Evolutionary conservation across 2,888 invertebrate genomes (phyloP).

Genomic region (Rhimphoctona megacephalus): DNA sequence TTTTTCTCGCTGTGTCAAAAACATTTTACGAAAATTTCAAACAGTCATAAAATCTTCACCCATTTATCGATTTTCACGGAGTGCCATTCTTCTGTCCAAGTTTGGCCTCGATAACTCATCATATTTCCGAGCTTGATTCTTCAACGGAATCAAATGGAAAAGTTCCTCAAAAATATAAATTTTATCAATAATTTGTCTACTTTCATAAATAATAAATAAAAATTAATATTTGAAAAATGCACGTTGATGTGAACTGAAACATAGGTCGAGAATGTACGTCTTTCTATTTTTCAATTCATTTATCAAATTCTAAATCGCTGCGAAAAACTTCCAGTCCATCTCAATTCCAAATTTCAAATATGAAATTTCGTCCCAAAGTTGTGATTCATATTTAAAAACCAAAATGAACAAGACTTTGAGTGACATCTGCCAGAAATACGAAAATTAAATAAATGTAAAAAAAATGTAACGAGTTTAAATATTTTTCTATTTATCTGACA

Average conservation of each 20-base stretch:
- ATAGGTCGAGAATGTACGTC: background rate
- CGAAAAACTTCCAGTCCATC: background rate
- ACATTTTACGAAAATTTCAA: background rate
- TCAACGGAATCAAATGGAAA: background rate
- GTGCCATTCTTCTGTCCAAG: background rate
- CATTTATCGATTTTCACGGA: background rate
- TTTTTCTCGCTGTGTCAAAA: background rate
- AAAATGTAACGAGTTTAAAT: background rate
- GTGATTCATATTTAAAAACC: background rate
- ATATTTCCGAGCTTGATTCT: background rate
- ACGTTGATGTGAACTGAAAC: background rate
- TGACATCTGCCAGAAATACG: background rate
- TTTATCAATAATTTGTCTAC: background rate
- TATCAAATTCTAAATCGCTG: background rate
- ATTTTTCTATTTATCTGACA: background rate
- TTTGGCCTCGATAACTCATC: conserved; percentile 2
- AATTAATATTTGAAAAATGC: background rate
- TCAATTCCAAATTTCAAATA: background rate
- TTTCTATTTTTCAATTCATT: background rate
- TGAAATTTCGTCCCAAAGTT: background rate
- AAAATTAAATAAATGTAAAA: background rate
- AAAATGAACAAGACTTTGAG: background rate
- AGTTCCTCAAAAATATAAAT: background rate
- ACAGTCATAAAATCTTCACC: conserved; percentile 1
- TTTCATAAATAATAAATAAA: background rate